Evolutionary conservation across 2,888 invertebrate species (phyloP), one percentile per base, ranked within the genome.

Genomic region (Mythimna loreyi): DNA sequence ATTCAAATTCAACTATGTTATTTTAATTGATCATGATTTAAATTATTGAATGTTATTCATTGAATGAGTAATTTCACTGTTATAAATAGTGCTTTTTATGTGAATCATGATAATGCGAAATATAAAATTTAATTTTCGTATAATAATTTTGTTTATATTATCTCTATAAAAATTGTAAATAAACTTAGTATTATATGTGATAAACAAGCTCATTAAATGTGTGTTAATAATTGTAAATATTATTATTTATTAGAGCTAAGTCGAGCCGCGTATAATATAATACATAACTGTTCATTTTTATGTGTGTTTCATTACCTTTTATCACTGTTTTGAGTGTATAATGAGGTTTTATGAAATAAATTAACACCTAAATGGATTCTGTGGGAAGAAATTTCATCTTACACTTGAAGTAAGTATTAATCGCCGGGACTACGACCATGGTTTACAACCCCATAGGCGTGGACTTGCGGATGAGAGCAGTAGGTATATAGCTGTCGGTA

Each of bases 201-300:
- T 86, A 83, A 81, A 72, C 53, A 82, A 83, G 81, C 80, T 87
- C 86, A 83, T 89, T 84, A 85, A 78, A 84, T 79, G 75, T 85
- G 83, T 89, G 87, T 89, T 88, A 81, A 88, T 83, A 84, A 85
- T 86, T 94, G 93, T 94, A 94, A 89, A 94, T 94, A 93, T 77
- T 80, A 85, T 82, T 80, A 82, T 83, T 83, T 85, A 72, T 50
- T 86, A 88, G 68, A 53, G 60, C 67, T 92, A 93, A 90, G 89
- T 80, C 78, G 83, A 87, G 87, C 84, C 81, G 88, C 85, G 85
- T 89, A 89, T 86, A 90, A 89, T 88, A 90, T 88, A 90, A 90
- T 87, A 21, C 90, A 90, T 89, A 90, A 92, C 83, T 93, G 94
- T 94, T 94, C 92, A 93, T 91, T 91, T 92, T 87, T 72, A 76